These are phyloP conservation scores for Pipra filicauda DNA, from an alignment of 2,113 vertebrate species.

Conservation along the genomic window DNA sequence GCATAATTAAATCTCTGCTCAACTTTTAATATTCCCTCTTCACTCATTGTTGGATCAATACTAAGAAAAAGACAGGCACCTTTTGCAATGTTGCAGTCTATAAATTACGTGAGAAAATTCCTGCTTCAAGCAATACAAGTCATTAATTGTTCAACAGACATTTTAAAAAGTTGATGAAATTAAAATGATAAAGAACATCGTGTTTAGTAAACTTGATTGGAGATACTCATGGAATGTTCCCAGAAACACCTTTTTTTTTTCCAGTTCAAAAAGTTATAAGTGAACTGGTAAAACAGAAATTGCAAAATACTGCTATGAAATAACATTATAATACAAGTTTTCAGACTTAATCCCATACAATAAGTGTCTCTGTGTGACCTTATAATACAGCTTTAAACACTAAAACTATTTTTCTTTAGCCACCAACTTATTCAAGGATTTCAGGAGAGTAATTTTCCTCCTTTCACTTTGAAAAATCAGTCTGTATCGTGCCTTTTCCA, in stretches of 20 bases:
- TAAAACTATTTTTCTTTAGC: not conserved
- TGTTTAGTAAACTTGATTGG: not conserved
- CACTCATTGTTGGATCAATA: not conserved
- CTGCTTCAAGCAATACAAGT: not conserved
- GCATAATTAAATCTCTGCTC: not conserved
- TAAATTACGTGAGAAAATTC: not conserved
- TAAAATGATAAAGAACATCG: not conserved
- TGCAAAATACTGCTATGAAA: not conserved
- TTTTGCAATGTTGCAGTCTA: not conserved
- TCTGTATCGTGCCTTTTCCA: not conserved
- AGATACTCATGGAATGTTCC: not conserved
- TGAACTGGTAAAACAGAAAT: not conserved
- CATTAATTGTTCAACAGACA: not conserved
- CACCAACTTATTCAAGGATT: not conserved
- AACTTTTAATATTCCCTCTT: not conserved
- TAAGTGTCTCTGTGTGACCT: not conserved
- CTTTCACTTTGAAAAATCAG: slow-evolving; percentile 1
- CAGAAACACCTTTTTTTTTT: not conserved
- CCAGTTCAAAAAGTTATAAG: not conserved
- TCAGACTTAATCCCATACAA: not conserved
- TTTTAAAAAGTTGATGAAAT: not conserved
- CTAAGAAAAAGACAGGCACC: not conserved
- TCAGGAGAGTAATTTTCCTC: not conserved
- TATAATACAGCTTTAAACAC: not conserved
- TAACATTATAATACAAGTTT: not conserved